These are phyloP conservation scores for Apantesis nais DNA, from an alignment of 2,888 invertebrate species.

Conservation along the genomic window DNA sequence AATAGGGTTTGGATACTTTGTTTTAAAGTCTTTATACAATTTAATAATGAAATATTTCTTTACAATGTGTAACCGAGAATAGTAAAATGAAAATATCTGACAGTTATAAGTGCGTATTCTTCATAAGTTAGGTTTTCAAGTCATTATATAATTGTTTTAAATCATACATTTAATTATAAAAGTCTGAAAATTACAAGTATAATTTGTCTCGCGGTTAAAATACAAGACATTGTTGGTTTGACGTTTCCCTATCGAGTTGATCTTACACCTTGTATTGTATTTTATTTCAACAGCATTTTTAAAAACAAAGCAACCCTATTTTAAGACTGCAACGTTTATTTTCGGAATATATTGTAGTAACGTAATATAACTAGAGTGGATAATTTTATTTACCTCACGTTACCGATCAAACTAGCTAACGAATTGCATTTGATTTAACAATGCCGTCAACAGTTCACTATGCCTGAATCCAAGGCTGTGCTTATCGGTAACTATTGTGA, in stretches of 20 bases:
- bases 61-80: background rate
- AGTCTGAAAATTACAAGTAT: background rate
- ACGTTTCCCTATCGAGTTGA: background rate
- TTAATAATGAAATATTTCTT: background rate
- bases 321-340: background rate
- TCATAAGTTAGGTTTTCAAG: background rate
- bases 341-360: background rate
- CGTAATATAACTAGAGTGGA: constrained; percentile 1
- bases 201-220: no score
- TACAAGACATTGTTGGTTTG: background rate
- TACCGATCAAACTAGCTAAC: constrained; percentile 3
- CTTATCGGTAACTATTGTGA: constrained; percentile 52
- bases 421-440: constrained; percentile 13
- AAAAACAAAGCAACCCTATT: background rate
- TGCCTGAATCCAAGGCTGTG: constrained; percentile 52
- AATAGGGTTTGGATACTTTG: background rate
- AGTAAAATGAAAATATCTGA: background rate
- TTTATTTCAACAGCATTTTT: background rate
- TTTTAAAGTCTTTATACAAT: constrained; percentile 5
- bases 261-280: background rate
- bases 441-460: constrained; percentile 28
- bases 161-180: background rate
- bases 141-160: background rate
- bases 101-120: background rate
- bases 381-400: background rate